Evolutionary conservation across 2,888 invertebrate genomes (phyloP).

Genomic region (Azorinus chamasolen): DNA sequence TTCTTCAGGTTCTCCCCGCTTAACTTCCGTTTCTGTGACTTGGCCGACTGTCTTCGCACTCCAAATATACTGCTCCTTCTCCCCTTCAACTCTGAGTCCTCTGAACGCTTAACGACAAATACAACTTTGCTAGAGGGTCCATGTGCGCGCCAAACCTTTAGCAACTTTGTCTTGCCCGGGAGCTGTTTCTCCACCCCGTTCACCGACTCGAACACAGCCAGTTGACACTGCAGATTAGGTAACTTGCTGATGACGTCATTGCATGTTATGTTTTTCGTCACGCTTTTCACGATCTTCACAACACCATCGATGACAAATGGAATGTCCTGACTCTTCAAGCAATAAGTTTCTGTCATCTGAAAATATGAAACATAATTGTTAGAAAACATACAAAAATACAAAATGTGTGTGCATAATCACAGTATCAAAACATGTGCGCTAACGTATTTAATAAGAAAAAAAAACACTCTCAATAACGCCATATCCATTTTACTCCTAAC

Average conservation of each 20-base stretch:
- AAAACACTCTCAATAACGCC: too few species aligned
- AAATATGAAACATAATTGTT: slow-evolving; percentile 11
- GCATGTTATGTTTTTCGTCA: slow-evolving; percentile 57
- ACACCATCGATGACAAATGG: slow-evolving; percentile 48
- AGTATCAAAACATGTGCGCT: too few species aligned
- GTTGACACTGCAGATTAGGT: slow-evolving; percentile 29
- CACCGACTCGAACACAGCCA: slow-evolving; percentile 42
- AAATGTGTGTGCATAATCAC: too few species aligned
- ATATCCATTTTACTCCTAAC: too few species aligned
- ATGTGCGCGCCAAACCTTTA: slow-evolving; percentile 51
- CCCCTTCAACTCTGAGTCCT: slow-evolving; percentile 10
- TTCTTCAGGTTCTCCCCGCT: slow-evolving; percentile 27
- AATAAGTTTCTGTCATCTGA: slow-evolving; percentile 46
- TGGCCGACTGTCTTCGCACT: slow-evolving; percentile 8
- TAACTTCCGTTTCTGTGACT: slow-evolving; percentile 8
- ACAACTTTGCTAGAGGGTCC: slow-evolving; percentile 41
- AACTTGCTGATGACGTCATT: slow-evolving; percentile 57
- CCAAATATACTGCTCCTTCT: slow-evolving; percentile 28
- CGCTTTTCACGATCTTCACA: slow-evolving; percentile 36
- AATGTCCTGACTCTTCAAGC: slow-evolving; percentile 41
- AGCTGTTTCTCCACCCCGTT: slow-evolving; percentile 48
- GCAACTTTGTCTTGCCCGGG: slow-evolving; percentile 36
- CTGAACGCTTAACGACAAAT: slow-evolving; percentile 43
- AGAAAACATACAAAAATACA: too few species aligned
- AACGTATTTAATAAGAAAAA: too few species aligned